Conservation (phyloP, 92 coral and sea anemone species). For the Virgularia gustaviana region DNA sequence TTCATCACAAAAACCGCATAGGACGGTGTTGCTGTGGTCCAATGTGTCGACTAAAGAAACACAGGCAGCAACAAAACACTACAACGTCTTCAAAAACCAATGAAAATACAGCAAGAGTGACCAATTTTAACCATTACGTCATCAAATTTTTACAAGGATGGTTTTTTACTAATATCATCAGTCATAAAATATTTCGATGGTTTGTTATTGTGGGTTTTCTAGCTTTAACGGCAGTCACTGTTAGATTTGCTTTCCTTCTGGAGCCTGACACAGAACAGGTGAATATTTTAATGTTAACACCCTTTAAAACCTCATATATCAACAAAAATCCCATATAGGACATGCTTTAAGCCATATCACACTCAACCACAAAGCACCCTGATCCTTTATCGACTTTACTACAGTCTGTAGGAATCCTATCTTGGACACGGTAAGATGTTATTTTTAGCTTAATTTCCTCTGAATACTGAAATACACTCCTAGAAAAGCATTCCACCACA, state of each 20-base stretch:
- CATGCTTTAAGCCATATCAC: too few relatives aligned
- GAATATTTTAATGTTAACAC: too few relatives aligned
- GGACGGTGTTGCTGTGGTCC: slow-evolving; percentile 40
- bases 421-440: too few relatives aligned
- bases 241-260: slow-evolving; percentile 67
- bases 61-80: not conserved
- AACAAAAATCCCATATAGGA: too few relatives aligned
- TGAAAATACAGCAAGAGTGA: not conserved
- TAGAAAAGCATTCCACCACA: too few relatives aligned
- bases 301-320: too few relatives aligned
- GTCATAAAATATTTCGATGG: slow-evolving; percentile 72
- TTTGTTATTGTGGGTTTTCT: slow-evolving; percentile 57
- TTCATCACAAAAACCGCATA: slow-evolving; percentile 61
- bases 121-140: not conserved
- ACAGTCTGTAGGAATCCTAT: too few relatives aligned
- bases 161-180: slow-evolving; percentile 64
- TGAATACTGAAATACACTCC: too few relatives aligned
- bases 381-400: too few relatives aligned
- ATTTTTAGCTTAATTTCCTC: too few relatives aligned
- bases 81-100: not conserved
- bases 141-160: slow-evolving; percentile 58
- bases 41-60: not conserved
- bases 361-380: too few relatives aligned
- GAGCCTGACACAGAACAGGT: slow-evolving; percentile 91
- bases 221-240: slow-evolving; percentile 4